Conservation (phyloP, 64 coral and sea anemone species). For the Pachyseris speciosa region DNA sequence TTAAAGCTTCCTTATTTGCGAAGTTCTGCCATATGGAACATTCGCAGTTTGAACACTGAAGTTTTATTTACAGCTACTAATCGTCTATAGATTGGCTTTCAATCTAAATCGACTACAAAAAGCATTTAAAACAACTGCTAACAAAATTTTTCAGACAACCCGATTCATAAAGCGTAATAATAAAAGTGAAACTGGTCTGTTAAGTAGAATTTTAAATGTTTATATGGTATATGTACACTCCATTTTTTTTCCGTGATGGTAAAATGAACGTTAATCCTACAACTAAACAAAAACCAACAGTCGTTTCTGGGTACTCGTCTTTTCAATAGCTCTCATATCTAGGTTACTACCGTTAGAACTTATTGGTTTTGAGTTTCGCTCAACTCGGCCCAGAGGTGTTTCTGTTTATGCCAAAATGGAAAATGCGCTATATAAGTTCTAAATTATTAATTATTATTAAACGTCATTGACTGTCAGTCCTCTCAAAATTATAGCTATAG, state of each 20-base stretch:
- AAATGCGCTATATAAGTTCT: too few species aligned
- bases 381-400: not conserved
- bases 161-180: slow-evolving; percentile 26
- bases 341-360: not conserved
- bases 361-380: not conserved
- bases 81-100: not conserved
- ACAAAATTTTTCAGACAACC: slow-evolving; percentile 38
- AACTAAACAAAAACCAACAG: not conserved
- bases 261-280: not conserved
- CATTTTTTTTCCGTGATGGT: not conserved
- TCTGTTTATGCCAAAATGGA: not conserved
- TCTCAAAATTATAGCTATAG: slow-evolving; percentile 20
- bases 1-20: not conserved
- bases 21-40: not conserved
- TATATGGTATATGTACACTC: not conserved
- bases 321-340: not conserved
- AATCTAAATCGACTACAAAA: slow-evolving; percentile 38
- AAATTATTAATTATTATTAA: too few species aligned
- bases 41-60: not conserved
- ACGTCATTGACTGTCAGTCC: too few species aligned
- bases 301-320: not conserved
- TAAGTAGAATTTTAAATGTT: not conserved
- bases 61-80: not conserved
- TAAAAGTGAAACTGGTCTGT: slow-evolving; percentile 14
- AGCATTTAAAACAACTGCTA: slow-evolving; percentile 41